Percentiles rank a stretch among this genome's conserved stretches.
Conservation (phyloP, 2,888 invertebrate species). For the Synanthedon tipuliformis region DNA sequence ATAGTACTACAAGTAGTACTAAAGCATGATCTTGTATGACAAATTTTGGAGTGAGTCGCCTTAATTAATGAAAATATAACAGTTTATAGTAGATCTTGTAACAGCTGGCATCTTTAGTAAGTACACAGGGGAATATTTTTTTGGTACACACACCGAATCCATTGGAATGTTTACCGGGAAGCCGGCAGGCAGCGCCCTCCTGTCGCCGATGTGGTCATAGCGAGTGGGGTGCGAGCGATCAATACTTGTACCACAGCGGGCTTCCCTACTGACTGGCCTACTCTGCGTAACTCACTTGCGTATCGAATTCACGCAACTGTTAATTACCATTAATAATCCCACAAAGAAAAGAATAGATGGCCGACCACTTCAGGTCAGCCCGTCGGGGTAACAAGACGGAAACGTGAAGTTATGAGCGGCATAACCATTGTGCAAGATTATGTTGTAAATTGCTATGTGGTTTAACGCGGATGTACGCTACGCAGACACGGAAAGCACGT, state of each 20-base stretch:
- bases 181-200: conserved; percentile 52
- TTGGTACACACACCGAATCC: conserved; percentile 17
- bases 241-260: conserved; percentile 45
- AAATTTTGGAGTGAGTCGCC: too few species aligned
- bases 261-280: conserved; percentile 41
- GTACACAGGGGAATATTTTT: not conserved
- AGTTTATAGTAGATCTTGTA: too few species aligned
- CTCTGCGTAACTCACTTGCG: conserved; percentile 30
- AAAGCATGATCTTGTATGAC: too few species aligned
- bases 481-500: conserved; percentile 3
- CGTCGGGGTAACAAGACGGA: not conserved
- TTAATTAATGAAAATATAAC: too few species aligned
- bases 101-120: too few species aligned
- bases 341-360: too few species aligned
- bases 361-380: too few species aligned
- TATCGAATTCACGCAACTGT: conserved; percentile 23
- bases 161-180: conserved; percentile 40
- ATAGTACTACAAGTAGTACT: too few species aligned
- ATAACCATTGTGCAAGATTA: not conserved
- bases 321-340: not conserved
- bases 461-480: not conserved
- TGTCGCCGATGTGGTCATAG: conserved; percentile 58
- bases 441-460: not conserved
- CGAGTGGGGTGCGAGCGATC: conserved; percentile 59
- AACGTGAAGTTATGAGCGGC: not conserved